Evolutionary conservation across 2,113 vertebrate genomes (phyloP), one percentile per base, ranked within the genome.

Genomic region (Manacus vitellinus): DNA sequence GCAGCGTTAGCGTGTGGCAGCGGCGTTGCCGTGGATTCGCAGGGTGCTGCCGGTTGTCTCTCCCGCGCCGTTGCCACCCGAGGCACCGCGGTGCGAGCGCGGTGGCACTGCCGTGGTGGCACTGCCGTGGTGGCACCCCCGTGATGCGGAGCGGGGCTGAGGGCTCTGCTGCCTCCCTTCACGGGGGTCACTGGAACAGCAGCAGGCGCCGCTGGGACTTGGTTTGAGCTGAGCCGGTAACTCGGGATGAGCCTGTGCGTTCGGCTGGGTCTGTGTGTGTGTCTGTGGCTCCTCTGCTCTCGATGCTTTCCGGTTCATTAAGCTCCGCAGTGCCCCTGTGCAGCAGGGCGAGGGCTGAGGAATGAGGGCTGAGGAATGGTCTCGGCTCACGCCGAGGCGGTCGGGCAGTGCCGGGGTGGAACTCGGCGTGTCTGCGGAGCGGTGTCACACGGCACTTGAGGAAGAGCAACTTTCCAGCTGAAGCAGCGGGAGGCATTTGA

Each of bases 321-420:
- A 66, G 55, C 90, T 91, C 31, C 47, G 0, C 7, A 12, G 2
- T 13, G 18, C 35, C 56, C 67, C 84, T 8, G 77, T 2, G 61
- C 66, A 82, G 85, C 14, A 5, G 46, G 54, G 80, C 16, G 25
- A 28, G 82, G 47, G 70, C 13, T 3, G 46, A 70, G 67, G 41
- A 39, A 4, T 0, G 46, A 28, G 82, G 47, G 70, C 13, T 3
- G 46, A 70, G 67, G 41, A 39, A 4, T 0, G 46, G 4, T 71
- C 84, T 75, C 1, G 1, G 86, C 83, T 46, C 4, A 0, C 3
- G 1, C 2, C 0, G 41, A 55, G 92, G 23, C 9, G 12, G 2
- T 2, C 4, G 5, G 41, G 11, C 79, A 15, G 80, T 7, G 0
- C 79, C 14, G 20, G 87, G 56, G n/a, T n/a, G 95, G 76, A 49